phyloP scores from a whole-genome alignment of 1,140 invertebrate genomes.

The Halesus radiatus region DNA sequence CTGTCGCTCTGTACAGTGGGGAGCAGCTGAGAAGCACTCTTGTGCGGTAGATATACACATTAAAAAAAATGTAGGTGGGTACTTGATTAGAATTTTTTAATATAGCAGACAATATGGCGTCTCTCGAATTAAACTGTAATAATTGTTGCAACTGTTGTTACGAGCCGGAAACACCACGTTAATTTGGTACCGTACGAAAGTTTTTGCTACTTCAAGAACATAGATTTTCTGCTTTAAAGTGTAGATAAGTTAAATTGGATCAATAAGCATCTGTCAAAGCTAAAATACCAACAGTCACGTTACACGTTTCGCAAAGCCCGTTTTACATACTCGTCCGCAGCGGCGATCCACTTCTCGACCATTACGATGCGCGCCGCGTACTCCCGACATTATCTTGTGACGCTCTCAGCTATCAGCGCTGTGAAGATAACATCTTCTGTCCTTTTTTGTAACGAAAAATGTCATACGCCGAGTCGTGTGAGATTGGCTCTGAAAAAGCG shows the following conservation, averaged over 20 bases:
- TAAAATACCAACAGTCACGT: slow-evolving; percentile 19
- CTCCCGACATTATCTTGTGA: background rate
- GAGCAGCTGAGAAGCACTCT: no score
- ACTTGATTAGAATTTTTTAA: no score
- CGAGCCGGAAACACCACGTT: no score
- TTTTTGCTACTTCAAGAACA: no score
- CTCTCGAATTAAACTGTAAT: no score
- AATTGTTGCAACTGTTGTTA: no score
- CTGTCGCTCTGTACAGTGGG: no score
- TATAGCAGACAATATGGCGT: no score
- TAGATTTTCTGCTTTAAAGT: no score
- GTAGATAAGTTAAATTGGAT: background rate
- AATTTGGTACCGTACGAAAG: no score
- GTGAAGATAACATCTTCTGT: background rate
- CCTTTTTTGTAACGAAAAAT: slow-evolving; percentile 19
- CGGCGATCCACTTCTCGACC: background rate
- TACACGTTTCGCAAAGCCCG: background rate
- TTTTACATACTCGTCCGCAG: slow-evolving; percentile 17
- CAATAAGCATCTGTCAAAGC: background rate
- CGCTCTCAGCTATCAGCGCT: background rate
- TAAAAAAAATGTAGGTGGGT: no score
- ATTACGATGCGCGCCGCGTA: slow-evolving; percentile 12
- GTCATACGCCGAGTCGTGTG: slow-evolving; percentile 1
- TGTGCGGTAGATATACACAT: no score
- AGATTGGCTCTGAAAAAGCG: slow-evolving; percentile 8